A percentile compares a stretch with the other conserved stretches of the same genome.
phyloP scores from a whole-genome alignment of 2,888 invertebrate genomes.

The Drosophila mulleri region DNA sequence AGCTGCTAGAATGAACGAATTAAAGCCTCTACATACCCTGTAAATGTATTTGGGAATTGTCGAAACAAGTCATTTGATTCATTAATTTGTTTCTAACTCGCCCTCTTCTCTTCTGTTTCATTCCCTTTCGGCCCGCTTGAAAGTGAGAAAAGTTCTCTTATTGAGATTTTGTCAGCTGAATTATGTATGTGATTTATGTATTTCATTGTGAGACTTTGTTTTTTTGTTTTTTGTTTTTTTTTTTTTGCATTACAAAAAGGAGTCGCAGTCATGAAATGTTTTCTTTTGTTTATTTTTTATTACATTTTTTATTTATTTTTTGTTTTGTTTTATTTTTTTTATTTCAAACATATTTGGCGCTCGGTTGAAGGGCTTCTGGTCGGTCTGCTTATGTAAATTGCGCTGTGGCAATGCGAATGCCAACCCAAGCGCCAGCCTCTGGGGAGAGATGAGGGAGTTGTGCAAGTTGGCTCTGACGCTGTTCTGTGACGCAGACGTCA shows the following conservation, averaged over 20 bases:
- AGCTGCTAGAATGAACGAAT: background rate
- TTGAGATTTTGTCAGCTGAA: constrained; percentile 17
- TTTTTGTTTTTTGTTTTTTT: background rate
- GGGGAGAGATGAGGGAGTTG: constrained; percentile 40
- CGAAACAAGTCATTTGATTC: constrained; percentile 11
- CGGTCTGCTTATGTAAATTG: constrained; percentile 16
- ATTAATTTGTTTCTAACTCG: constrained; percentile 42
- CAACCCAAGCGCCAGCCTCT: background rate
- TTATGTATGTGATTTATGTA: constrained; percentile 44
- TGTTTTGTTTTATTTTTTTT: background rate
- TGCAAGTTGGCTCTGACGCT: constrained; percentile 37
- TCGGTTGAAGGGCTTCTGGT: constrained; percentile 4
- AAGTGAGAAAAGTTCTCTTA: constrained; percentile 28
- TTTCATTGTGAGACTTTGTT: constrained; percentile 12
- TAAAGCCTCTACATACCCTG: background rate
- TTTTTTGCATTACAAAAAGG: constrained; percentile 20
- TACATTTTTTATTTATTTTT: background rate
- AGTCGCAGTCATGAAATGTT: constrained; percentile 1
- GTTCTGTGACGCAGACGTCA: constrained; percentile 28
- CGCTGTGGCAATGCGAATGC: background rate
- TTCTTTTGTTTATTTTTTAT: background rate
- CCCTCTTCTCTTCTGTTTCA: too few relatives aligned
- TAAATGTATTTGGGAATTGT: background rate
- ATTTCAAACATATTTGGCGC: background rate
- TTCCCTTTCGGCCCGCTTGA: background rate